phyloP scores from a whole-genome alignment of 1,140 invertebrate species.

The Cheumatopsyche charites region DNA sequence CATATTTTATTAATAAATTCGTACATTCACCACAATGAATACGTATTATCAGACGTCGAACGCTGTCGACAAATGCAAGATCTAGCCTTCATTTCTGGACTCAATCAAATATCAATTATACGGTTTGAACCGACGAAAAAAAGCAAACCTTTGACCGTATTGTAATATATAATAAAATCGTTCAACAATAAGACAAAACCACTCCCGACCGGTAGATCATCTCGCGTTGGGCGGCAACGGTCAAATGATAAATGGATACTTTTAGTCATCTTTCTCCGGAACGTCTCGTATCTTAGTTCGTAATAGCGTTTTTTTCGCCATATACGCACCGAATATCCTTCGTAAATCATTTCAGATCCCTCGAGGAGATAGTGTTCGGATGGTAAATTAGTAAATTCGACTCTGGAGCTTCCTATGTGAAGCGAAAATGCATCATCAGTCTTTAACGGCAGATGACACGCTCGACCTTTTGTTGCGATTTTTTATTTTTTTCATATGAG shows the following conservation, averaged over 20 bases:
- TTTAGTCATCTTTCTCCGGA: constrained; percentile 29
- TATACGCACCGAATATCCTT: constrained; percentile 12
- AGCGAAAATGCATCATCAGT: constrained; percentile 10
- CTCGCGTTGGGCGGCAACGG: constrained; percentile 15
- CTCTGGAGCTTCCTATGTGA: not conserved
- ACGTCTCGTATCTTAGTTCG: constrained; percentile 15
- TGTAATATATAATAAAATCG: constrained; percentile 2
- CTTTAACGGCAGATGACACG: constrained; percentile 19
- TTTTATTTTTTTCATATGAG: no score
- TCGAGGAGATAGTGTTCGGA: not conserved
- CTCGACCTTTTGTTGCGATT: not conserved
- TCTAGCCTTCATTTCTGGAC: not conserved
- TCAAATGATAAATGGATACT: constrained; percentile 39
- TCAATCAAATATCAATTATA: constrained; percentile 20
- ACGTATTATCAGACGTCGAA: not conserved
- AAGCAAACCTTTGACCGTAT: not conserved
- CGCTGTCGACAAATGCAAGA: not conserved
- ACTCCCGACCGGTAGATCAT: constrained; percentile 3
- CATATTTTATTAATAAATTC: no score
- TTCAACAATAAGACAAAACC: not conserved
- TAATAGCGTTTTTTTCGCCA: constrained; percentile 9
- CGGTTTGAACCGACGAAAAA: not conserved
- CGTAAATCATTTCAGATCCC: constrained; percentile 17
- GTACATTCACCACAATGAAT: no score
- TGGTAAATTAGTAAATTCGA: constrained; percentile 11